Evolutionary conservation across 2,888 invertebrate genomes (phyloP), one percentile per base, ranked within the genome.

Genomic region (Euproctis similis): DNA sequence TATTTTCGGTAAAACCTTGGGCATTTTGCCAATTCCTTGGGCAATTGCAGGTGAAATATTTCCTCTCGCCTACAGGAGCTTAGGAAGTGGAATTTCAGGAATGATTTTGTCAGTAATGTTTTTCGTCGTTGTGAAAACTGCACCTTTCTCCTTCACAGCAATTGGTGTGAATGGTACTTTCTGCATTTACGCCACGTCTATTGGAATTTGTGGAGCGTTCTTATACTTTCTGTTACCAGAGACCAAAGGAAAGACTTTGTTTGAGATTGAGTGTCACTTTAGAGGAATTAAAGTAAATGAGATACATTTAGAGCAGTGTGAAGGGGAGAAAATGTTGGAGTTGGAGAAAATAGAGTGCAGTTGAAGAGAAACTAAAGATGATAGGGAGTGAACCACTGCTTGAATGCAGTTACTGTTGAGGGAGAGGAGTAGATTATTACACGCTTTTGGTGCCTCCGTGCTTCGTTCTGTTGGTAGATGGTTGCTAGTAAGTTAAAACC

Each of bases 21-120:
- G 91, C 1, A 76, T 89, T 18, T 57, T 89, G 12, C 88, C 91
- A 0, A 72, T 92, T 28, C 91, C 92, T 0, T 92, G 92, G 88
- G 88, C 90, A 7, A 87, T 92, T 59, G 88, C 90, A 34, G 91
- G 91, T 0, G 92, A 92, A 58, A 74, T 92, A 3, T 91, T 90
- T 43, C 86, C 91, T 0, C 69, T 87, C 11, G 81, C 82, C 1
- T 87, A 86, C 28, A 81, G 90, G 23, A 90, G 90, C 14, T 61
- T 89, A 0, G 91, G 91, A 1, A 86, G 90, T 14, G 90, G 90
- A 0, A 74, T 90, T 9, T 87, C 89, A 9, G 86, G 89, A 1
- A 87, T 88, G 64, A 82, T 88, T 29, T 80, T 88, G 0, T 90
- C 89, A 10, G 55, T 88, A 3, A 87, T 89, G 62, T 87, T 89